Base-by-base conservation (phyloP, 2,888 invertebrate species). In the Pseudoips prasinana region DNA sequence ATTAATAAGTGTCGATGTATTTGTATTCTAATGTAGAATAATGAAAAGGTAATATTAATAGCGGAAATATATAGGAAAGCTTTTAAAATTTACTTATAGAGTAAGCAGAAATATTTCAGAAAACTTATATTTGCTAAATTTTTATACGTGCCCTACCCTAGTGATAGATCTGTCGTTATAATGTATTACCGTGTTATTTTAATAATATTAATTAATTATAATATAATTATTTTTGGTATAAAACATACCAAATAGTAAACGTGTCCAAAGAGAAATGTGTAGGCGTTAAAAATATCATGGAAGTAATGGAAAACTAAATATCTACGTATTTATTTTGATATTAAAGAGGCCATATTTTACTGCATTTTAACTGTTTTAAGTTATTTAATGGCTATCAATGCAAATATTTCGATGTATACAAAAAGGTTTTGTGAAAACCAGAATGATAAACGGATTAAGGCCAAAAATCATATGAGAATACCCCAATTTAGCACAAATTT, bases 231-330 rank as follows among this genome's bases (percentile, higher is more conserved):
- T 41, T 51, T 63, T 66, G 70, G 69, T 70, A 68, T 64, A 45
- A 46, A 36, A 46, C 43, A 57, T 80, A 74, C 83, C 77, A 76
- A 74, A 73, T 58, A 56, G 58, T 66, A 71, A 81, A 72, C 74
- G 64, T 79, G 84, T 86, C 86, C 85, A 86, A 86, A 86, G 86
- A 84, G 63, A 72, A 58, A 58, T 53, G 61, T 48, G 48, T 68
- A 67, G 60, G 45, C 58, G 53, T 47, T 56, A 64, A 57, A 38
- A 60, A 69, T 75, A 73, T 74, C 70, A 70, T 56, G 58, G 41
- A 53, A 49, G 46, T 48, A 55, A 58, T 57, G 44, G 60, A 44
- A 60, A 63, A 65, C 36, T 5, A 20, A n/a, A 20, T 32, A 25
- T 60, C 46, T 70, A 72, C 60, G 64, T 79, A 80, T 83, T 79